Evolutionary conservation across 2,113 vertebrate genomes (phyloP), one percentile per base, ranked within the genome.

Genomic region (Peromyscus leucopus): DNA sequence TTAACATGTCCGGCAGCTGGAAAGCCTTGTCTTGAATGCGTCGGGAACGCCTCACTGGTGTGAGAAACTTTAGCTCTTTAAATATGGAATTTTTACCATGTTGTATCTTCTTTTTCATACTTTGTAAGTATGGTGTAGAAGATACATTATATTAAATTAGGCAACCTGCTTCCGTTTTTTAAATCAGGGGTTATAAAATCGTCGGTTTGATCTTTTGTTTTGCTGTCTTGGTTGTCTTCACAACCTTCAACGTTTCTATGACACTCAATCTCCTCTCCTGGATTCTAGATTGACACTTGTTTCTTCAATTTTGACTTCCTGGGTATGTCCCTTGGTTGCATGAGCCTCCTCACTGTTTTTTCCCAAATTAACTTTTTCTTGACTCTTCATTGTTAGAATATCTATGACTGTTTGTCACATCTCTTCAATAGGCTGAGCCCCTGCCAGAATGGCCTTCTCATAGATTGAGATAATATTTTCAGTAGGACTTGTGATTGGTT

Each of bases 51-150:
- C 99, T 99, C 48, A 99, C 98, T 1, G 99, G 99, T 2, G 99
- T 99, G 95, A 99, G 96, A n/a, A 99, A 99, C 98, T 99, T 99
- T 21, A 99, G 97, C n/a, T 99, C 99, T 96, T 99, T 99, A 98
- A 99, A 98, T 94, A 97, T 93, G 87, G 97, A 97, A 74, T 98
- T 98, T 72, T 97, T 95, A 22, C 99, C 99, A 6, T 97, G 83
- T 51, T 98, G 97, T 12, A 99, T 98, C 80, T 98, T 99, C 97
- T 98, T 99, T 98, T 98, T 99, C 15, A 99, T 94, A 83, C 99
- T 99, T 95, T 99, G 99, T 63, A 99, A 98, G 95, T 98, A 98
- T 0, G 99, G 99, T 0, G 99, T 99, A 0, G 98, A 98, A 96
- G 98, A 99, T n/a, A 99, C 98, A 63, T 98, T 99, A 96, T 98